phyloP scores from a whole-genome alignment of 2,888 invertebrate genomes.

The Drosophila suboccidentalis region DNA sequence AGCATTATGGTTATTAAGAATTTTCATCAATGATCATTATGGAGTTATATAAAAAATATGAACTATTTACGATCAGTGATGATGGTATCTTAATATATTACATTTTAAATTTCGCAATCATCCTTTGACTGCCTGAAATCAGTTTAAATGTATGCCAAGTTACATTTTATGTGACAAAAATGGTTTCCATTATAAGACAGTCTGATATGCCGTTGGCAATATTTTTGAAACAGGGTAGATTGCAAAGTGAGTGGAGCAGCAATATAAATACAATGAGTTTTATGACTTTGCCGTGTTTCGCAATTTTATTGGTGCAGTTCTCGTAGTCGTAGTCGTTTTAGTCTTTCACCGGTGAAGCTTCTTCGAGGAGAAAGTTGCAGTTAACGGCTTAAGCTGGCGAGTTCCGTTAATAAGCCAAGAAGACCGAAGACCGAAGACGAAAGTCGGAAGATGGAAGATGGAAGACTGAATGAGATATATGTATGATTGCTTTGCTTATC shows the following conservation, averaged over 20 bases:
- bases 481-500: conserved; percentile 1
- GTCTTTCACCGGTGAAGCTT: conserved; percentile 4
- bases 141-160: too few relatives aligned
- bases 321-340: neutral
- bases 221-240: conserved; percentile 1
- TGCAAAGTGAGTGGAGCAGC: conserved; percentile 34
- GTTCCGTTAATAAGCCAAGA: conserved; percentile 40
- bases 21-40: too few relatives aligned
- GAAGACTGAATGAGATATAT: neutral
- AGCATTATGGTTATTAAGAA: too few relatives aligned
- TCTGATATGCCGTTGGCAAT: neutral
- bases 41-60: too few relatives aligned
- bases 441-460: neutral
- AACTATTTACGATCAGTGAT: too few relatives aligned
- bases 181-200: neutral
- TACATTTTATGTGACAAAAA: too few relatives aligned
- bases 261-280: conserved; percentile 65
- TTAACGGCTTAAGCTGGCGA: conserved; percentile 24
- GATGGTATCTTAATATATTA: too few relatives aligned
- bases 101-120: too few relatives aligned
- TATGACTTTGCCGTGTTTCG: conserved; percentile 51
- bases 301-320: conserved; percentile 47
- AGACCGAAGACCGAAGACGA: neutral
- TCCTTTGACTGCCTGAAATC: too few relatives aligned
- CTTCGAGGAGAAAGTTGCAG: conserved; percentile 34